Conservation (phyloP, 2,888 invertebrate genomes). For the Oxystoma pomonae region DNA sequence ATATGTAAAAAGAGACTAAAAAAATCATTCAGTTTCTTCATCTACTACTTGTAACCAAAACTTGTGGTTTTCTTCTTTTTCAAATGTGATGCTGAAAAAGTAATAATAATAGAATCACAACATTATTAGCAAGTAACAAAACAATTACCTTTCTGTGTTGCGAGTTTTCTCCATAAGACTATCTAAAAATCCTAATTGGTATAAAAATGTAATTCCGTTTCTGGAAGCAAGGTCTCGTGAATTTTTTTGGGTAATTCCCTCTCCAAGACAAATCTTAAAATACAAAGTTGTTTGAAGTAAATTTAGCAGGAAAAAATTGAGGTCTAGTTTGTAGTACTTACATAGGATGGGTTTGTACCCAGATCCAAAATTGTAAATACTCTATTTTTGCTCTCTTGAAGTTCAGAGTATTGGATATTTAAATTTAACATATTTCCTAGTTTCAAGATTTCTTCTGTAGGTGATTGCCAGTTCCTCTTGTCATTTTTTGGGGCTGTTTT, state of each 20-base stretch:
- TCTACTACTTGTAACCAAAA: neutral
- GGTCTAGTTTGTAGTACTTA: slow-evolving; percentile 21
- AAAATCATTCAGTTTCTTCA: neutral
- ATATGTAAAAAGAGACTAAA: neutral
- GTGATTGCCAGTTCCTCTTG: slow-evolving; percentile 10
- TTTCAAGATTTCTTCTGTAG: slow-evolving; percentile 32
- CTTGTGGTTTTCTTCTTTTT: neutral
- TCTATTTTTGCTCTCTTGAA: slow-evolving; percentile 23
- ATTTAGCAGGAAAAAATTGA: neutral
- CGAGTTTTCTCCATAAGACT: slow-evolving; percentile 15
- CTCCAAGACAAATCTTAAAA: slow-evolving; percentile 36
- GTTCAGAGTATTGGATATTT: slow-evolving; percentile 30
- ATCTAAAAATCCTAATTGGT: slow-evolving; percentile 27
- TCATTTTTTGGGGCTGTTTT: slow-evolving; percentile 5
- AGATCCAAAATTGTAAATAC: slow-evolving; percentile 31
- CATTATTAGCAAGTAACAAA: too few species aligned
- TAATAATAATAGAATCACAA: too few species aligned
- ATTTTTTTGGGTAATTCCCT: slow-evolving; percentile 26
- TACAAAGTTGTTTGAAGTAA: too few species aligned
- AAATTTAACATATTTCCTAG: slow-evolving; percentile 31
- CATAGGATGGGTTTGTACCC: slow-evolving; percentile 33
- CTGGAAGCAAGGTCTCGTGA: slow-evolving; percentile 32
- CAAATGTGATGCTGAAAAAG: too few species aligned
- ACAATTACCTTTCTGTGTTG: too few species aligned
- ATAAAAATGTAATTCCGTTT: slow-evolving; percentile 31